Evolutionary conservation across 2,113 vertebrate species (phyloP).

Genomic region (Rhinopomastus cyanomelas): DNA sequence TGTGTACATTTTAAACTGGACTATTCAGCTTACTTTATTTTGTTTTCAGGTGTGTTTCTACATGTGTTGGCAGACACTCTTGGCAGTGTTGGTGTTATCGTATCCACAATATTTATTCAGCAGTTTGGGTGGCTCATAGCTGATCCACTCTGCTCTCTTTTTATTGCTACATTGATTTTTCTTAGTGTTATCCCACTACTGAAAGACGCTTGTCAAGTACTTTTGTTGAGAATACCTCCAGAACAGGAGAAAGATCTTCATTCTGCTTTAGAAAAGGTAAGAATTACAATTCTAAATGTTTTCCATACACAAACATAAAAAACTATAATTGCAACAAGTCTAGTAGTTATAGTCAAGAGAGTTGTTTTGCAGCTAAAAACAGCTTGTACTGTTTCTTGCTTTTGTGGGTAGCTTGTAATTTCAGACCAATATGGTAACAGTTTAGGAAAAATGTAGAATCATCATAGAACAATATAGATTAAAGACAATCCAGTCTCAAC

Average conservation of each 20-base stretch:
- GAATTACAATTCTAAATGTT: neutral
- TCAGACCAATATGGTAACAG: neutral
- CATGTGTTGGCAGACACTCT: constrained; percentile 96
- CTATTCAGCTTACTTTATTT: constrained; percentile 14
- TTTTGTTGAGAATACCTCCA: constrained; percentile 86
- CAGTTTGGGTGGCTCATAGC: constrained; percentile 98
- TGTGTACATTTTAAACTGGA: neutral
- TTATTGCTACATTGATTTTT: constrained; percentile 94
- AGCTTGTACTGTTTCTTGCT: neutral
- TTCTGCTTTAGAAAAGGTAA: constrained; percentile 91
- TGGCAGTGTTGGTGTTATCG: constrained; percentile 95
- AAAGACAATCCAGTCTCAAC: too few species aligned
- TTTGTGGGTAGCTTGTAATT: neutral
- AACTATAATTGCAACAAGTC: neutral
- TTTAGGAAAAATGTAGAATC: neutral
- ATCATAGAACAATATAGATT: too few species aligned
- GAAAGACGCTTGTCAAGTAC: constrained; percentile 94
- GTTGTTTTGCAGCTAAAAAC: neutral
- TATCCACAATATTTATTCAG: constrained; percentile 95
- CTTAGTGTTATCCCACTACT: constrained; percentile 94
- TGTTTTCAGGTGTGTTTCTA: constrained; percentile 89
- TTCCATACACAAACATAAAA: neutral
- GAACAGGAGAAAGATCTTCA: constrained; percentile 92
- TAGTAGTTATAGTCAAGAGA: neutral
- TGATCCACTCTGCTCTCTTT: constrained; percentile 96